Base-by-base conservation (phyloP, 2,113 vertebrate genomes). In the Sinocyclocheilus anophthalmus region DNA sequence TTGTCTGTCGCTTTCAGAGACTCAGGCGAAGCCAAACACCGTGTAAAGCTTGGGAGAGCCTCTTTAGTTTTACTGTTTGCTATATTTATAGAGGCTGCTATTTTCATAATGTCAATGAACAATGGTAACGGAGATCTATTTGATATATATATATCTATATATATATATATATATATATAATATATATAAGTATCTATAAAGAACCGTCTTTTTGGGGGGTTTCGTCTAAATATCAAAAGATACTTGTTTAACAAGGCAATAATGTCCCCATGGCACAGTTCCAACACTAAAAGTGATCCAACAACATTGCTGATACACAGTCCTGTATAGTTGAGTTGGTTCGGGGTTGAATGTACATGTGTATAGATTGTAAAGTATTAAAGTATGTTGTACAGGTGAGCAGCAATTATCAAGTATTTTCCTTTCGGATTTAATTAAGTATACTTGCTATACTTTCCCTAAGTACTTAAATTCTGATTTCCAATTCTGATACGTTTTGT, bases 321-420 rank as follows among this genome's bases (percentile, higher is more conserved):
- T 96, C 57, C 96, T 96, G 94, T 93, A 93, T 96, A 95, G 96
- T 37, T n/a, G 76, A 55, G 22, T 59, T 22, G 76, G 33, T 95
- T 95, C 12, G 96, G 96, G 95, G 96, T 96, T 96, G 96, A 98
- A 98, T 98, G 97, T 98, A 98, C 96, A 98, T 97, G 97, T 98
- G 96, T 97, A 97, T 95, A 96, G 94, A 92, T 95, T 97, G 95
- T 97, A 96, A 93, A 97, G 91, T 93, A 91, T 94, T 39, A 6
- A 7, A 96, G 94, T 96, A 94, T 95, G 95, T 93, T 97, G 96
- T 97, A 97, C 95, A 96, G 96, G 94, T 96, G 95, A 95, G 93
- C 93, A 91, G 93, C 95, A 96, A 95, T 96, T 94, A 92, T 96
- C 95, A 94, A 96, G 95, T 65, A 11, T 81, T 65, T 65, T 42